Conservation (phyloP, 37 sponge, comb jelly and placozoan genomes). For the Trichoplax adhaerens region DNA sequence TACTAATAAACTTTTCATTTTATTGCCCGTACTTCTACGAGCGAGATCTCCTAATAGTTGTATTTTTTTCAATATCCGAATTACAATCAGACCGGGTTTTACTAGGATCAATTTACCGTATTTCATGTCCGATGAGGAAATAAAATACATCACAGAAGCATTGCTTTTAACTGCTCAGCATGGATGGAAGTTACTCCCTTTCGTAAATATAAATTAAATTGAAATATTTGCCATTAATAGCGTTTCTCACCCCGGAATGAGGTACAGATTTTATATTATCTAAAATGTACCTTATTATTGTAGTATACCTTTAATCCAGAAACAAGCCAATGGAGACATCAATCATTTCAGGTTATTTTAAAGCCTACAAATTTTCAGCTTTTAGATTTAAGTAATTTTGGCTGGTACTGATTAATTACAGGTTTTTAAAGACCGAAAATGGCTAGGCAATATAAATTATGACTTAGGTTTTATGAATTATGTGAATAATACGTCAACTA, state of each 20-base stretch:
- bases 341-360: too few relatives aligned
- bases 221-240: neutral
- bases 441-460: constrained; percentile 25
- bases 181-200: constrained; percentile 80
- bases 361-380: too few relatives aligned
- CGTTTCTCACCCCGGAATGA: neutral
- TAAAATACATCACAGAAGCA: constrained; percentile 46
- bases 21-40: neutral
- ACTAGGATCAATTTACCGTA: constrained; percentile 52
- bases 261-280: neutral
- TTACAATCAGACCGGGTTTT: constrained; percentile 48
- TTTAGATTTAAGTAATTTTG: too few relatives aligned
- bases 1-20: neutral
- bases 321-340: constrained; percentile 48
- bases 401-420: too few relatives aligned
- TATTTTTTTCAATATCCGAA: neutral
- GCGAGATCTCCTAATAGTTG: neutral
- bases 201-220: constrained; percentile 11
- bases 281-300: constrained; percentile 15
- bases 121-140: constrained; percentile 43
- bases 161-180: constrained; percentile 63
- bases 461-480: too few relatives aligned
- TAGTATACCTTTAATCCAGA: constrained; percentile 35
- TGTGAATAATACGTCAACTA: too few relatives aligned
- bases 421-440: constrained; percentile 23